Evolutionary conservation across 2,797 vertebrate genomes (phyloP), one percentile per base, ranked within the genome.

Genomic region (Muscicapa comitata): DNA sequence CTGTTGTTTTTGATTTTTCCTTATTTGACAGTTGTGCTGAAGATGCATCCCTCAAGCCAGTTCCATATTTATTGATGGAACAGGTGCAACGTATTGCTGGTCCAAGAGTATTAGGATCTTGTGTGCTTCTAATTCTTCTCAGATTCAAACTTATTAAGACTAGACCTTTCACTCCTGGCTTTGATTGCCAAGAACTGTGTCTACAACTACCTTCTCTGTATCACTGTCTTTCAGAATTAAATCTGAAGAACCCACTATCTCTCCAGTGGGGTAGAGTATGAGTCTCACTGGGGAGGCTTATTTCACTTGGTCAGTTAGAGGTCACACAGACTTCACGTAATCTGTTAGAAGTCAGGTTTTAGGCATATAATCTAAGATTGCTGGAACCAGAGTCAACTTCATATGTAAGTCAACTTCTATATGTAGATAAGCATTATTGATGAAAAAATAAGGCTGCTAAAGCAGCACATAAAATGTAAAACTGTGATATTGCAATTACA

Each of bases 401-500:
- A 58, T 67, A 33, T 26, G 2, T 26, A 53, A 67, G 26, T 51
- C 28, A 38, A 25, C 3, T 76, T 35, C 14, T n/a, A 42, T 29
- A 25, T 17, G 13, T 48, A 76, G 21, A 63, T 38, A 67, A 59
- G 18, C 19, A 43, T 82, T 81, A 35, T 63, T 73, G 90, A 51
- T 90, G 40, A 21, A 58, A 87, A 71, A 95, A 61, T 81, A 65
- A 94, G 63, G 37, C 91, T 86, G 53, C 63, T 83, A 70, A 93
- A 91, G 86, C 58, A 71, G 62, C 92, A 80, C 54, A 85, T 61
- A 82, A 91, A 86, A 80, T 33, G n/a, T 87, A 75, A 86, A 95
- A 88, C 31, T 31, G 11, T 89, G 74, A 91, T 42, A 95, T 73
- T 71, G 16, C 68, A 43, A 92, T 89, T 93, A 67, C 57, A 68